A percentile compares a stretch with the other conserved stretches of the same genome.
Conservation (phyloP, 2,797 vertebrate genomes). For the Hephaestus fuliginosus region DNA sequence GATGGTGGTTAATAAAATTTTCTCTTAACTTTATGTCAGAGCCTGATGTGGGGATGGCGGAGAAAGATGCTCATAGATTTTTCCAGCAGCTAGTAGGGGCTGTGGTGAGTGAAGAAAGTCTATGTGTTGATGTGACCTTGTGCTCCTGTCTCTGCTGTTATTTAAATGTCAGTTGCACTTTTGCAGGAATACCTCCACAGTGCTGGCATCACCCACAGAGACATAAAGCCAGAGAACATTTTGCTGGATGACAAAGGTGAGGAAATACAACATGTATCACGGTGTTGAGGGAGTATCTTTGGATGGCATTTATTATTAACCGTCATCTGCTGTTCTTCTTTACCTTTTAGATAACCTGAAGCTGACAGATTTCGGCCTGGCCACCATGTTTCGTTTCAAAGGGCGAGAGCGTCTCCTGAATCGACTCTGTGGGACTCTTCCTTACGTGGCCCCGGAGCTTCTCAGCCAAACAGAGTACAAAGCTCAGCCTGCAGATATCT, state of each 20-base stretch:
- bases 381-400: conserved; percentile 91
- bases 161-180: neutral
- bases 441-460: conserved; percentile 96
- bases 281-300: neutral
- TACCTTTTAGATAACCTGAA: conserved; percentile 89
- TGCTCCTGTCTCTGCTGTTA: conserved; percentile 14
- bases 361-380: conserved; percentile 95
- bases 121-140: conserved; percentile 5
- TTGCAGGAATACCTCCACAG: conserved; percentile 93
- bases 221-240: conserved; percentile 98
- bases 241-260: conserved; percentile 95
- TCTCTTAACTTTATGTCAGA: conserved; percentile 80
- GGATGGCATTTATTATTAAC: neutral
- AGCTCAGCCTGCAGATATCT: conserved; percentile 94
- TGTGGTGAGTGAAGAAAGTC: conserved; percentile 87
- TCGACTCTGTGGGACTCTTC: conserved; percentile 94
- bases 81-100: conserved; percentile 95
- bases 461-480: conserved; percentile 89
- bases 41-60: conserved; percentile 95
- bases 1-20: neutral
- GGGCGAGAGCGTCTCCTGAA: conserved; percentile 90
- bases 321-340: neutral
- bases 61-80: conserved; percentile 93
- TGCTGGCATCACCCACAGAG: conserved; percentile 96
- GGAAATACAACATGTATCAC: neutral